Percentiles rank a stretch among this genome's conserved stretches.
phyloP scores from a whole-genome alignment of 92 coral and sea anemone genomes.

The Heliopora coerulea region DNA sequence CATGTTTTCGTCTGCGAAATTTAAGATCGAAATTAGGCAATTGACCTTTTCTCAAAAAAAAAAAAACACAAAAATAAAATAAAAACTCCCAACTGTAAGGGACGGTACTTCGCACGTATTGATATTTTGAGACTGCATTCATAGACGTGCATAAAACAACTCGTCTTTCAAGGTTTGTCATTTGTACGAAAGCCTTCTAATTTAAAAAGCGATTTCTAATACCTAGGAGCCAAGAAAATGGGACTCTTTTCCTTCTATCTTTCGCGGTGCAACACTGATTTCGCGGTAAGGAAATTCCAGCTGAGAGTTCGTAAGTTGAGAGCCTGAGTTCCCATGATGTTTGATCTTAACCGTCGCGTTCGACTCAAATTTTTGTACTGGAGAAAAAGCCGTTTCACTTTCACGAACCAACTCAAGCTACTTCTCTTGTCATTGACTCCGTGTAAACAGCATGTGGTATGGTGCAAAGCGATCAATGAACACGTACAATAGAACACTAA shows the following conservation, averaged over 20 bases:
- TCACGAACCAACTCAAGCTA: no score
- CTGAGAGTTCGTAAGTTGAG: background rate
- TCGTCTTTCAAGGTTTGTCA: no score
- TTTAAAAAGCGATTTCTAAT: background rate
- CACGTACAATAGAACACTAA: background rate
- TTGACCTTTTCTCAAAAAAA: background rate
- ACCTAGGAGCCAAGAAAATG: background rate
- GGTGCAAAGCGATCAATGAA: background rate
- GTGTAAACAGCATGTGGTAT: background rate
- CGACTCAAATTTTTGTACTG: background rate
- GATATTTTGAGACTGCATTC: no score
- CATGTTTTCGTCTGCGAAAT: conserved; percentile 15
- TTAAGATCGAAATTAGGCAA: background rate
- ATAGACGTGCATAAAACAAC: no score
- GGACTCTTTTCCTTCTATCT: background rate
- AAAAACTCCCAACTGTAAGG: no score
- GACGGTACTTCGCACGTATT: no score
- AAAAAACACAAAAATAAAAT: no score
- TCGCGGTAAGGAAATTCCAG: background rate
- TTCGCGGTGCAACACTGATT: background rate
- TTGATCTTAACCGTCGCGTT: background rate
- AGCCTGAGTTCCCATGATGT: no score
- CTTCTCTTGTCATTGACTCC: background rate
- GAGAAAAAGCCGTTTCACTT: no score
- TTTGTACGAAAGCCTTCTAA: background rate